phyloP scores from a whole-genome alignment of 2,797 vertebrate genomes.

The Sebastes nivosus region DNA sequence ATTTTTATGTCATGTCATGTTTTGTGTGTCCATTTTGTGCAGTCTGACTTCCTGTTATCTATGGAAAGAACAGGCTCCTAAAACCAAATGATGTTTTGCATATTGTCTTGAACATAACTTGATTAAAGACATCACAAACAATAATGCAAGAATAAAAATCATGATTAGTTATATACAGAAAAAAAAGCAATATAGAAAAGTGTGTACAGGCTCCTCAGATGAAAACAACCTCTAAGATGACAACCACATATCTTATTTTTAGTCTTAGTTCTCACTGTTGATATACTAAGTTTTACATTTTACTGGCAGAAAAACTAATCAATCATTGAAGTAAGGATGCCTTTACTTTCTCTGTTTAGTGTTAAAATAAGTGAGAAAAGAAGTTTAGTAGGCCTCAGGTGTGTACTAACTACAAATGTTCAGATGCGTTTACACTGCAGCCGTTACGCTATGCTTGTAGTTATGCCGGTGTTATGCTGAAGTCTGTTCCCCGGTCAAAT shows the following conservation, averaged over 20 bases:
- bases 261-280: not conserved
- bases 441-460: not conserved
- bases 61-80: not conserved
- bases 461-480: not conserved
- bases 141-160: not conserved
- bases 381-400: slow-evolving; percentile 20
- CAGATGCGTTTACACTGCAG: slow-evolving; percentile 37
- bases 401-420: slow-evolving; percentile 20
- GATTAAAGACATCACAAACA: slow-evolving; percentile 14
- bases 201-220: not conserved
- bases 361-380: not conserved
- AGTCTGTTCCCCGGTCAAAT: too few species aligned
- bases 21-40: not conserved
- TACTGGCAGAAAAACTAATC: not conserved
- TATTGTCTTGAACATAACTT: not conserved
- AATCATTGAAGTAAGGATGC: not conserved
- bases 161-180: not conserved
- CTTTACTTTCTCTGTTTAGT: not conserved
- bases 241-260: not conserved
- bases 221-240: not conserved
- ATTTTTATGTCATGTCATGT: not conserved
- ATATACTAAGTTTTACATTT: too few species aligned
- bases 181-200: not conserved
- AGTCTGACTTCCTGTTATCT: not conserved
- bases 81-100: not conserved